Conservation (phyloP, 2,797 vertebrate species). For the Orestias chungarensis region DNA sequence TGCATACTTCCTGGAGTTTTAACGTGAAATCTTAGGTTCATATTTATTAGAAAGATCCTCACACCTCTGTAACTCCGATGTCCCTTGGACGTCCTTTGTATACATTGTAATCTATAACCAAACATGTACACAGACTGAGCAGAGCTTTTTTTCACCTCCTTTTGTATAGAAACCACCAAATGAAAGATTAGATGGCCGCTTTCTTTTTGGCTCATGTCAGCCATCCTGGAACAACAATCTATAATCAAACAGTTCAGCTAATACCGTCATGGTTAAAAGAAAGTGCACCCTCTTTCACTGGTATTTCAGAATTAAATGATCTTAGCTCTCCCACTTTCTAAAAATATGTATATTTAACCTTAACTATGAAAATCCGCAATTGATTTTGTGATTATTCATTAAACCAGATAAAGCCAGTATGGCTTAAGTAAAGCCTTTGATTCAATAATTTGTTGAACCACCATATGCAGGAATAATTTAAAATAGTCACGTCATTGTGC, state of each 20-base stretch:
- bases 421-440: neutral
- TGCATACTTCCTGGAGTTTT: constrained; percentile 38
- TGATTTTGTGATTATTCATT: neutral
- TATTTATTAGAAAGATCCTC: constrained; percentile 70
- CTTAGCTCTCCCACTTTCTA: neutral
- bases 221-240: constrained; percentile 41
- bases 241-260: constrained; percentile 52
- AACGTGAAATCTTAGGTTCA: constrained; percentile 38
- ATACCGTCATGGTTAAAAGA: constrained; percentile 27
- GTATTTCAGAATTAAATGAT: neutral
- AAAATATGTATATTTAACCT: neutral
- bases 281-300: neutral
- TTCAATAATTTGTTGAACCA: neutral
- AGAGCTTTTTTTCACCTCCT: constrained; percentile 62
- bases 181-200: constrained; percentile 27
- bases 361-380: neutral
- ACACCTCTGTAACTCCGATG: constrained; percentile 37
- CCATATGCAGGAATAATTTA: neutral
- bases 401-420: neutral
- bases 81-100: constrained; percentile 17
- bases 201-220: constrained; percentile 43
- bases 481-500: neutral
- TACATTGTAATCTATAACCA: constrained; percentile 38
- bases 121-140: constrained; percentile 31
- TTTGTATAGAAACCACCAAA: constrained; percentile 38